Evolutionary conservation across 23 tunicate genomes (phyloP).

Genomic region (Aplidium turbinatum): DNA sequence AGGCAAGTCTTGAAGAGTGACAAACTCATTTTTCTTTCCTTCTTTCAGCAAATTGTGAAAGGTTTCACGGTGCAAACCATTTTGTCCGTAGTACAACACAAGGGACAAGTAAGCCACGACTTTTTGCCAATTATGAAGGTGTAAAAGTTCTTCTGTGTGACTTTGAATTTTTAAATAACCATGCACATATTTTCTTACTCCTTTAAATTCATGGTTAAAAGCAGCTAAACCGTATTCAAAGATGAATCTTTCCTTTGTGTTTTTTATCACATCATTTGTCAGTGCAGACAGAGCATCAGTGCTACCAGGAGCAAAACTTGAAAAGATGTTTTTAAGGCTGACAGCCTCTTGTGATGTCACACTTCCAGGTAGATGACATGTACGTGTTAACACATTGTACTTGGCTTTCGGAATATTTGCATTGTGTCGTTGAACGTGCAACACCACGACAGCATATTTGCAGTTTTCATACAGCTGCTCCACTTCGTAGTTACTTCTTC

Average conservation of each 20-base stretch:
- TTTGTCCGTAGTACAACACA: constrained; percentile 57
- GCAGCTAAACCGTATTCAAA: constrained; percentile 68
- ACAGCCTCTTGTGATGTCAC: constrained; percentile 8
- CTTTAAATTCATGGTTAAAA: constrained; percentile 46
- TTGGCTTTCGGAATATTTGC: neutral
- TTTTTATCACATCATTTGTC: constrained; percentile 19
- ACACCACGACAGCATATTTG: constrained; percentile 26
- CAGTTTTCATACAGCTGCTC: constrained; percentile 32
- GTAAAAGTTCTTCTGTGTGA: neutral
- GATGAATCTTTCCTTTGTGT: neutral
- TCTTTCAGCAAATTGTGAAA: constrained; percentile 22
- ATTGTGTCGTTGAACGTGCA: constrained; percentile 33
- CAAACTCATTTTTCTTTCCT: neutral
- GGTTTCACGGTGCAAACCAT: constrained; percentile 17
- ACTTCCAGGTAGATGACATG: constrained; percentile 11
- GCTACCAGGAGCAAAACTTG: constrained; percentile 19
- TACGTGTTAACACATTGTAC: neutral
- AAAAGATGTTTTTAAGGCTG: neutral
- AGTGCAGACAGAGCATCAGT: neutral
- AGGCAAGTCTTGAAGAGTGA: constrained; percentile 28
- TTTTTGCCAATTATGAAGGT: constrained; percentile 46
- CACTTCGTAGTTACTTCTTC: constrained; percentile 29
- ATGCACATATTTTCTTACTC: constrained; percentile 49
- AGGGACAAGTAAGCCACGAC: constrained; percentile 54
- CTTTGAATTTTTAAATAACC: constrained; percentile 30